Evolutionary conservation across 1,140 invertebrate species (phyloP).

Genomic region (Hycleus cichorii): DNA sequence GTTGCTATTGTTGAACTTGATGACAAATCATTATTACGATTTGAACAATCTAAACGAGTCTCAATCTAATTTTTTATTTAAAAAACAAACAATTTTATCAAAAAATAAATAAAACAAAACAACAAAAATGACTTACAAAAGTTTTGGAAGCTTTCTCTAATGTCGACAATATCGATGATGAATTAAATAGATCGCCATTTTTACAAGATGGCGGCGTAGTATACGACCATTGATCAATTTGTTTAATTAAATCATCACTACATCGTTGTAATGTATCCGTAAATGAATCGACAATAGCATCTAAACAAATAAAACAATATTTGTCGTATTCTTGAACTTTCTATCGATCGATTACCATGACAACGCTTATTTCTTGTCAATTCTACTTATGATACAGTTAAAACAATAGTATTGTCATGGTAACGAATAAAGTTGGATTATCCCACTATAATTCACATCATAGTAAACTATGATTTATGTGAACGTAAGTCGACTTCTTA

Average conservation of each 20-base stretch:
- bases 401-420: no score
- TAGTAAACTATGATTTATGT: slow-evolving; percentile 17
- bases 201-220: slow-evolving; percentile 19
- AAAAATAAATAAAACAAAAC: neutral
- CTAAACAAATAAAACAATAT: no score
- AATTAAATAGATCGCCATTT: slow-evolving; percentile 29
- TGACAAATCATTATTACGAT: neutral
- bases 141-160: slow-evolving; percentile 28
- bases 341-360: no score
- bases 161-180: slow-evolving; percentile 21
- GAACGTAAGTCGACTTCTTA: no score
- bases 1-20: neutral
- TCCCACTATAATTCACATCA: slow-evolving; percentile 7
- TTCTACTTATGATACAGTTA: no score
- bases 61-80: slow-evolving; percentile 8
- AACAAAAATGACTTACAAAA: slow-evolving; percentile 22
- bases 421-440: no score
- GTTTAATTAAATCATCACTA: neutral
- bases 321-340: no score
- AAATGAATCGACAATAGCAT: no score
- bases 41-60: slow-evolving; percentile 1
- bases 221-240: slow-evolving; percentile 30
- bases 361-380: no score
- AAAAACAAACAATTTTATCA: neutral
- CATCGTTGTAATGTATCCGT: no score